phyloP scores from a whole-genome alignment of 2,113 vertebrate genomes.

The Notothenia coriiceps region DNA sequence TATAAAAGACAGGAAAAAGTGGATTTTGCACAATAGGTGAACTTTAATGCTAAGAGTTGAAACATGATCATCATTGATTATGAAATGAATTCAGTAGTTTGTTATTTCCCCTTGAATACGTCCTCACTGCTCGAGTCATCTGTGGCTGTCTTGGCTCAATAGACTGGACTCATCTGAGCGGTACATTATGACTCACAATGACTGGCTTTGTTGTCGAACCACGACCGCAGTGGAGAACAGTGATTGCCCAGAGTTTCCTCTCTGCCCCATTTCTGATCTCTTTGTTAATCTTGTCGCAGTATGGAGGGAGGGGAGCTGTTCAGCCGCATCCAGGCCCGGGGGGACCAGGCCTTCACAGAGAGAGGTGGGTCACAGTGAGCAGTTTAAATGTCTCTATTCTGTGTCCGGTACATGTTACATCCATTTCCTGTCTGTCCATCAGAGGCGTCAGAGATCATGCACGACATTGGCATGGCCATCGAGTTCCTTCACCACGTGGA shows the following conservation, averaged over 20 bases:
- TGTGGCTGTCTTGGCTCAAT: background rate
- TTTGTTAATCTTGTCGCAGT: conserved; percentile 66
- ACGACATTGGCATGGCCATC: conserved; percentile 92
- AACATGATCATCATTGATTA: too few relatives aligned
- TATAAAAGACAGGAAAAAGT: too few relatives aligned
- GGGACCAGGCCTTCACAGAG: conserved; percentile 82
- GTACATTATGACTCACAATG: conserved; percentile 48
- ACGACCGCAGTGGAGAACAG: conserved; percentile 11
- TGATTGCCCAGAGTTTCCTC: conserved; percentile 22
- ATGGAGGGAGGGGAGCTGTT: conserved; percentile 83
- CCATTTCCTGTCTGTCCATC: conserved; percentile 28
- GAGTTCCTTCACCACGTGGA: conserved; percentile 91
- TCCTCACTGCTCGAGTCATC: background rate
- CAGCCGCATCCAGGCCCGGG: conserved; percentile 78
- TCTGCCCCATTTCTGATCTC: conserved; percentile 54
- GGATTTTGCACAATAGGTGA: too few relatives aligned
- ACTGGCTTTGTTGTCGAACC: conserved; percentile 42
- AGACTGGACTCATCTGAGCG: conserved; percentile 16
- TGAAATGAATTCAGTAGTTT: background rate
- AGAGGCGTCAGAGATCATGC: conserved; percentile 96
- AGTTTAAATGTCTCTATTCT: background rate
- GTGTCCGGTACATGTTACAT: background rate
- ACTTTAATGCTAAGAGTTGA: too few relatives aligned
- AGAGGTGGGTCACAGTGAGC: conserved; percentile 66
- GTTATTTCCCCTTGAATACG: background rate